These are phyloP conservation scores for Stenodema calcarata DNA, from an alignment of 2,888 invertebrate genomes.

Conservation along the genomic window DNA sequence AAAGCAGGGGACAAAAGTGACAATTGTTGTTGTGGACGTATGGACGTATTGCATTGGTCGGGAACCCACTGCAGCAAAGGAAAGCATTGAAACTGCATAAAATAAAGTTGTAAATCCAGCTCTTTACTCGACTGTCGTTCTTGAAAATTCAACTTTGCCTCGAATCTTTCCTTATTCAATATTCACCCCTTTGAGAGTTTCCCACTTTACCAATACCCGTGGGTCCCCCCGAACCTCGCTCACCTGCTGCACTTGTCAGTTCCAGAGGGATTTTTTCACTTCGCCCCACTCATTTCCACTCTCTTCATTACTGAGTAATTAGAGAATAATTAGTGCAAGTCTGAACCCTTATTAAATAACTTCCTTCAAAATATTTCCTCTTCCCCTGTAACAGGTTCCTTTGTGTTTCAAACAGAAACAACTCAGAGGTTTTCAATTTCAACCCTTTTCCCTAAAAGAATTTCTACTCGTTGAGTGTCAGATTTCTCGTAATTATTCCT, in stretches of 20 bases:
- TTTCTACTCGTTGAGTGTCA: neutral
- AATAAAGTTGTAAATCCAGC: neutral
- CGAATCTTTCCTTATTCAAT: neutral
- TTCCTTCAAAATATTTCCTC: conserved; percentile 40
- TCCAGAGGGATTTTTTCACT: conserved; percentile 22
- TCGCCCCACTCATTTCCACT: neutral
- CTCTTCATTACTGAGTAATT: conserved; percentile 53
- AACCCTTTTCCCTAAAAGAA: neutral
- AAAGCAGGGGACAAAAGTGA: too few relatives aligned
- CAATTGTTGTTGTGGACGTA: too few relatives aligned
- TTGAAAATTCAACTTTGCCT: neutral
- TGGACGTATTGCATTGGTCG: too few relatives aligned
- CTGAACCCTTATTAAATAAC: conserved; percentile 54
- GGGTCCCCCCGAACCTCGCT: neutral
- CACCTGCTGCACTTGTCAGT: conserved; percentile 18
- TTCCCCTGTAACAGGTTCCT: neutral
- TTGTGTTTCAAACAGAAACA: neutral
- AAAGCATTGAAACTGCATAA: too few relatives aligned
- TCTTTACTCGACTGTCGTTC: neutral
- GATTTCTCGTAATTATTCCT: conserved; percentile 14
- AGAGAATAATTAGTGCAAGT: conserved; percentile 53
- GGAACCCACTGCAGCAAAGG: too few relatives aligned
- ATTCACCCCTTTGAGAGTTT: neutral
- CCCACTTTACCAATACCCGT: neutral
- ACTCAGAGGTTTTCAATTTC: conserved; percentile 29